A percentile compares a stretch with the other conserved stretches of the same genome.
phyloP scores from a whole-genome alignment of 2,113 vertebrate genomes.

The Polypterus bichir region DNA sequence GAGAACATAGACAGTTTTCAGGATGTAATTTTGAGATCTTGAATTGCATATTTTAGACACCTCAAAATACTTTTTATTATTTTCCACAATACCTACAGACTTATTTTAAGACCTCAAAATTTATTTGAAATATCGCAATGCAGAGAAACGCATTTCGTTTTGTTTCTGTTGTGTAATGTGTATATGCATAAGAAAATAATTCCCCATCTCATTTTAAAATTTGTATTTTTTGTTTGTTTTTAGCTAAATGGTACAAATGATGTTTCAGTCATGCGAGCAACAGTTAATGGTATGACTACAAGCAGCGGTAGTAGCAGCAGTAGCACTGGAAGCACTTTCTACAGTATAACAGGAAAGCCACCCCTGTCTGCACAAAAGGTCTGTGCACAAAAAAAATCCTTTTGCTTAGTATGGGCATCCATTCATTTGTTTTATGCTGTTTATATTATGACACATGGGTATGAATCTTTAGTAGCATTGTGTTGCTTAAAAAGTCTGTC shows the following conservation, averaged over 20 bases:
- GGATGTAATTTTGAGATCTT: too few species aligned
- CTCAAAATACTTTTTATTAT: too few species aligned
- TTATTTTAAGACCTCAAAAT: background rate
- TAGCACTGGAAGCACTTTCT: constrained; percentile 19
- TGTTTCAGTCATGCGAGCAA: constrained; percentile 14
- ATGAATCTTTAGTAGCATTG: background rate
- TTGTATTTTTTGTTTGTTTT: background rate
- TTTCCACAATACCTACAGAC: too few species aligned
- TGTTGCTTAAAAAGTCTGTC: background rate
- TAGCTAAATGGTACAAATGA: constrained; percentile 13
- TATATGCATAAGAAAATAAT: background rate
- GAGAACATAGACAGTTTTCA: too few species aligned
- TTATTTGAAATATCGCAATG: background rate
- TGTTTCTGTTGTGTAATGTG: background rate
- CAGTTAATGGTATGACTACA: constrained; percentile 4
- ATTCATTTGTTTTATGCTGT: background rate
- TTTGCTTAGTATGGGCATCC: background rate
- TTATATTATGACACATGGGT: background rate
- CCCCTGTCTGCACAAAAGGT: constrained; percentile 23
- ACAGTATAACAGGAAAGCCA: constrained; percentile 27
- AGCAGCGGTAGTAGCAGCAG: constrained; percentile 9
- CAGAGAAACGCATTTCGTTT: background rate
- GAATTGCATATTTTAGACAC: too few species aligned
- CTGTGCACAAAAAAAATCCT: background rate
- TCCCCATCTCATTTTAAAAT: background rate